Percentiles rank a stretch among this genome's conserved stretches.
Evolutionary conservation across 2,797 vertebrate genomes (phyloP).

Genomic region (Geotrypetes seraphini): DNA sequence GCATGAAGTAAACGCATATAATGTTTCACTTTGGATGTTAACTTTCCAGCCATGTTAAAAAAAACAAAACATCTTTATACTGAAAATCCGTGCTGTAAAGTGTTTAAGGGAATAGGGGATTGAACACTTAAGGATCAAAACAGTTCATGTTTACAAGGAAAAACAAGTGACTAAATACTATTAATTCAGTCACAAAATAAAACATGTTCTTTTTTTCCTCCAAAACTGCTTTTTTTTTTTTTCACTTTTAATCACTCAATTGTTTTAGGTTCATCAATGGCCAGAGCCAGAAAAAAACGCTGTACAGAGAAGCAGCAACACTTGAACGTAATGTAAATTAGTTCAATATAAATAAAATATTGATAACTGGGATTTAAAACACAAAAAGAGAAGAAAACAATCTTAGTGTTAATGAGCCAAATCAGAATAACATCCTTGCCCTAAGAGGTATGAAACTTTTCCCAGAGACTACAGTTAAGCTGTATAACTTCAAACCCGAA

Average conservation of each 20-base stretch:
- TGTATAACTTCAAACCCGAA: neutral
- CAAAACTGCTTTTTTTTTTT: slow-evolving; percentile 58
- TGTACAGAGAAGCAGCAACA: slow-evolving; percentile 31
- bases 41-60: too few species aligned
- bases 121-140: slow-evolving; percentile 29
- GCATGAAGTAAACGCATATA: too few species aligned
- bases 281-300: slow-evolving; percentile 38
- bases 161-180: slow-evolving; percentile 46
- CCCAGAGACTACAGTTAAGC: neutral
- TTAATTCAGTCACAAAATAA: slow-evolving; percentile 45
- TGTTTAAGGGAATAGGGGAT: neutral
- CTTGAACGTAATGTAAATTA: slow-evolving; percentile 37
- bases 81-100: slow-evolving; percentile 37
- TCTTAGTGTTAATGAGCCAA: slow-evolving; percentile 2
- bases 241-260: slow-evolving; percentile 59
- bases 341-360: slow-evolving; percentile 16
- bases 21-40: too few species aligned
- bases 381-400: slow-evolving; percentile 8
- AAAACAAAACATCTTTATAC: slow-evolving; percentile 1
- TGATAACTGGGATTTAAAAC: neutral
- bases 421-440: slow-evolving; percentile 1
- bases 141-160: slow-evolving; percentile 50
- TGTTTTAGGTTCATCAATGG: slow-evolving; percentile 32
- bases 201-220: slow-evolving; percentile 56
- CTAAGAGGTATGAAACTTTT: neutral